These are phyloP conservation scores for Rachycentron canadum DNA, from an alignment of 2,797 vertebrate species.

Conservation along the genomic window DNA sequence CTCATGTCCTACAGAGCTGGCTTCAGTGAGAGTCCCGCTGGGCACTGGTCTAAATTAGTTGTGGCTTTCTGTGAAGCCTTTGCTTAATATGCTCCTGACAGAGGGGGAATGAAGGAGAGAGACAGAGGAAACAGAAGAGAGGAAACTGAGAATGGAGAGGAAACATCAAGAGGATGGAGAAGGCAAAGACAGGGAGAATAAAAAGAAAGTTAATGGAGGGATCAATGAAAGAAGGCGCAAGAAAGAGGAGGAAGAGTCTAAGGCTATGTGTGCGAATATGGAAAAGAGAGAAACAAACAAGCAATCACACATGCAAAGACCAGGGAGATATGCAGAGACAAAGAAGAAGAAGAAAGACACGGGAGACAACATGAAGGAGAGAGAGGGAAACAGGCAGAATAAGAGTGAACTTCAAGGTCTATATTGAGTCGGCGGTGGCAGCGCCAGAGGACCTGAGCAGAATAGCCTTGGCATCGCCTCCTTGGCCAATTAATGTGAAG, in stretches of 20 bases:
- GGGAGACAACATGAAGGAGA: conserved; percentile 51
- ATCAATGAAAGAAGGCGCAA: conserved; percentile 41
- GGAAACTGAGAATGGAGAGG: conserved; percentile 32
- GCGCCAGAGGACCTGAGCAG: conserved; percentile 79
- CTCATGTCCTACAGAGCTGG: conserved; percentile 49
- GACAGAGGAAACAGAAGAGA: conserved; percentile 22
- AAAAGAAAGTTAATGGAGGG: conserved; percentile 34
- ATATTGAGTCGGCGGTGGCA: conserved; percentile 77
- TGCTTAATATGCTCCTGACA: conserved; percentile 71
- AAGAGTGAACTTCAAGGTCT: conserved; percentile 74
- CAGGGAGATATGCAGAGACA: conserved; percentile 40
- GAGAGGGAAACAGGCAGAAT: conserved; percentile 49
- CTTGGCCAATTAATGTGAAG: conserved; percentile 85
- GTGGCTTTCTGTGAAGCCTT: conserved; percentile 59
- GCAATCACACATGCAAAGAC: conserved; percentile 39
- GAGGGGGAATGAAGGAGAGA: conserved; percentile 35
- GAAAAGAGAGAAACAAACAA: conserved; percentile 40
- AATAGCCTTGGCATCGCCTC: conserved; percentile 79
- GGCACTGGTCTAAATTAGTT: conserved; percentile 68
- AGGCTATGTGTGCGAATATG: conserved; percentile 18
- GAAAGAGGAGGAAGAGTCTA: conserved; percentile 24
- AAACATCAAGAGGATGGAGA: conserved; percentile 49
- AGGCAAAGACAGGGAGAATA: conserved; percentile 19
- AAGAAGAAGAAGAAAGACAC: conserved; percentile 44
- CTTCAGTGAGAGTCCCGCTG: conserved; percentile 53